These are phyloP conservation scores for Sebastes fasciatus DNA, from an alignment of 2,113 vertebrate genomes.

Conservation along the genomic window DNA sequence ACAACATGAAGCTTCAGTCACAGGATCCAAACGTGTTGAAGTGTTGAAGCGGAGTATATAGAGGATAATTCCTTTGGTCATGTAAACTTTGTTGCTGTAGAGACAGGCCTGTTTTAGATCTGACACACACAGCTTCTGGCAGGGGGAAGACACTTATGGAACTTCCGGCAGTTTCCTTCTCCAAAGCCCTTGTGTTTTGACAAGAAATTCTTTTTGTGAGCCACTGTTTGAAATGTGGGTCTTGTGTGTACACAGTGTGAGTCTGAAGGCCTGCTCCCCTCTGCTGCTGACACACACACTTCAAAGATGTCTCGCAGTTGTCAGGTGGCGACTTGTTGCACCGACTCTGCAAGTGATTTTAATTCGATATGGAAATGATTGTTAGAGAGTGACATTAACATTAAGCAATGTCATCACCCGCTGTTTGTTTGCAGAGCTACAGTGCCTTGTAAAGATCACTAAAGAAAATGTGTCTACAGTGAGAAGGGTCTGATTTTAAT, in stretches of 20 bases:
- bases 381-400: background rate
- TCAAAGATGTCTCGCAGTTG: background rate
- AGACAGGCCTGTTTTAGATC: conserved; percentile 59
- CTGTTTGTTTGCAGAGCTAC: background rate
- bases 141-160: conserved; percentile 67
- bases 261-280: conserved; percentile 29
- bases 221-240: conserved; percentile 71
- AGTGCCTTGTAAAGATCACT: background rate
- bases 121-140: conserved; percentile 58
- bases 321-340: background rate
- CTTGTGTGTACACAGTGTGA: conserved; percentile 49
- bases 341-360: background rate
- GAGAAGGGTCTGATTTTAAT: conserved; percentile 7
- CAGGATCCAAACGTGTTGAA: too few relatives aligned
- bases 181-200: conserved; percentile 79
- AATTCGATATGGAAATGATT: background rate
- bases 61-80: conserved; percentile 9
- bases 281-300: conserved; percentile 36
- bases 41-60: background rate
- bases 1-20: too few relatives aligned
- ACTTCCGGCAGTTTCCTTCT: conserved; percentile 76
- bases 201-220: conserved; percentile 77
- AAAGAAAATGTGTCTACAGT: background rate
- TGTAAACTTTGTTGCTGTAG: conserved; percentile 28
- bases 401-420: background rate